Conservation (phyloP, 2,888 invertebrate species). For the Trissoscelio sp. region DNA sequence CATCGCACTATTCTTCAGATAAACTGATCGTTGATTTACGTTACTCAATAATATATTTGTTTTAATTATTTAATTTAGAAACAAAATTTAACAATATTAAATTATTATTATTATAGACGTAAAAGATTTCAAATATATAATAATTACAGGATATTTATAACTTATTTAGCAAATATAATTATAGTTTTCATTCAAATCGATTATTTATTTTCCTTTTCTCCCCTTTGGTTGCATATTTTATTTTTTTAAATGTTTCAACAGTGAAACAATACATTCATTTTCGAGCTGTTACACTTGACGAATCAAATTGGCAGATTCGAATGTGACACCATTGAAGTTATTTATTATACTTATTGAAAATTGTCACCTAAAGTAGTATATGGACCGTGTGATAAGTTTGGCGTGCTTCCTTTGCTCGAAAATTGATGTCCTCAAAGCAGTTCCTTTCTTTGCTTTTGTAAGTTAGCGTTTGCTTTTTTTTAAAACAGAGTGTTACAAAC, state of each 20-base stretch:
- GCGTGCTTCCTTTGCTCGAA: constrained; percentile 34
- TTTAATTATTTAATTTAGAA: constrained; percentile 34
- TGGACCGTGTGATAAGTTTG: constrained; percentile 1
- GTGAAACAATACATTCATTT: no score
- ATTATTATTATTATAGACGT: constrained; percentile 31
- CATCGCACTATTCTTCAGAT: constrained; percentile 42
- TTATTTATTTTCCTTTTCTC: no score
- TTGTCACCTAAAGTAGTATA: constrained; percentile 1
- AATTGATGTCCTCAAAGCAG: constrained; percentile 42
- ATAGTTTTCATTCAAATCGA: no score
- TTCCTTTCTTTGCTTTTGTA: constrained; percentile 25
- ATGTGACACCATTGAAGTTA: no score
- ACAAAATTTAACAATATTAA: constrained; percentile 29
- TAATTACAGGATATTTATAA: no score
- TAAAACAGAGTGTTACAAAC: constrained; percentile 39
- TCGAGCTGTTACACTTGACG: constrained; percentile 11
- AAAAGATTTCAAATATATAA: constrained; percentile 25
- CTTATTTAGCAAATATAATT: no score
- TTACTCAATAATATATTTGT: constrained; percentile 47
- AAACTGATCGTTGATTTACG: constrained; percentile 46
- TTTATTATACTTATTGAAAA: constrained; percentile 13
- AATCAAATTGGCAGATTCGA: constrained; percentile 31
- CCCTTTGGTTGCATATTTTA: no score
- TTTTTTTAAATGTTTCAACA: no score
- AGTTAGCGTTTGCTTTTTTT: constrained; percentile 43